Percentiles rank a stretch among this genome's conserved stretches.
phyloP scores from a whole-genome alignment of 2,797 vertebrate species.

The Nasua narica region DNA sequence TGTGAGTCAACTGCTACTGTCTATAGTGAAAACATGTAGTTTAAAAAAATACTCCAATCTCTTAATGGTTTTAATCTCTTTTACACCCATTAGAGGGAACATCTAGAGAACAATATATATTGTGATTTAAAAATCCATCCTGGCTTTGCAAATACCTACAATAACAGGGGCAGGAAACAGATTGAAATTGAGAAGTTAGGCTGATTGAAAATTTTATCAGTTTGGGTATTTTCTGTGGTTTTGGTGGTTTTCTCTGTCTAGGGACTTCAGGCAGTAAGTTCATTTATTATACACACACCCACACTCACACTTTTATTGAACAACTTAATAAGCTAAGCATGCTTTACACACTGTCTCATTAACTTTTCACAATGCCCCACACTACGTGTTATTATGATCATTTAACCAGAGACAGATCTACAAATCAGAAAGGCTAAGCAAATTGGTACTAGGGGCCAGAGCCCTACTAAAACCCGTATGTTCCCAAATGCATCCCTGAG shows the following conservation, averaged over 20 bases:
- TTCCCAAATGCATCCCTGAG: background rate
- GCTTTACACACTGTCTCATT: background rate
- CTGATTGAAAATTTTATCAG: background rate
- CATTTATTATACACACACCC: background rate
- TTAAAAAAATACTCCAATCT: background rate
- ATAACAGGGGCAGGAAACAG: background rate
- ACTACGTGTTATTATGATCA: background rate
- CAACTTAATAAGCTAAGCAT: background rate
- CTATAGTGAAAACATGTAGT: background rate
- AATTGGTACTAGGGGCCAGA: background rate
- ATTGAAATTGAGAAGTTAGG: background rate
- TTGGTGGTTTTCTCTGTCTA: background rate
- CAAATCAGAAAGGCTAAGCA: background rate
- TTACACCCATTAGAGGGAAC: background rate
- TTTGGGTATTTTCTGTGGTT: background rate
- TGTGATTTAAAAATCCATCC: conserved; percentile 31
- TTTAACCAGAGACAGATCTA: background rate
- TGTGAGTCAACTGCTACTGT: background rate
- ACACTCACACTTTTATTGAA: background rate
- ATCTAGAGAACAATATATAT: conserved; percentile 9
- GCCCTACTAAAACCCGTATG: background rate
- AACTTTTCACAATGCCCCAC: background rate
- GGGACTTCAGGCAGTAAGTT: background rate
- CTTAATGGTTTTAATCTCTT: conserved; percentile 10
- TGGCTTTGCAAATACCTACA: conserved; percentile 20